Evolutionary conservation across 2,113 vertebrate genomes (phyloP), one percentile per base, ranked within the genome.

Genomic region (Microtus montanus): DNA sequence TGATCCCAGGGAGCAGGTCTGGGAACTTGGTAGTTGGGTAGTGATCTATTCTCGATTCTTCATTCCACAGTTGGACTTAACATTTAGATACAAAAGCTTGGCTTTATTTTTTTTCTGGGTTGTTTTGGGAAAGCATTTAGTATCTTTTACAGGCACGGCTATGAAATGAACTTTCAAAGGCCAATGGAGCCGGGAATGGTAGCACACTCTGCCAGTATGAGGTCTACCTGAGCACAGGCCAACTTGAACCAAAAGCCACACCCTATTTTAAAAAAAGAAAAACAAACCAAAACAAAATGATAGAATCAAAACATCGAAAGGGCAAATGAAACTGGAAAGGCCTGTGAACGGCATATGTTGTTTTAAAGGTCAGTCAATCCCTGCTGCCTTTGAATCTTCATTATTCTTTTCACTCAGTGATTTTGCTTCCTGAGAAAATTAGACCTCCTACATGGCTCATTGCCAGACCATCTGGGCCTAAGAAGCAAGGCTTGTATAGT

Each of bases 81-180:
- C 14, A 64, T 19, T 91, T 35, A 66, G 44, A 47, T 96, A 44
- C 24, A 61, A 70, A 22, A 64, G 30, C 10, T 85, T 2, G 35
- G 19, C 14, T 77, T 68, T 68, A 41, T 54, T 58, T 54, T 41
- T 68, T 58, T 73, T 87, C 12, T 63, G 24, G n/a, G 54, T 83
- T 83, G n/a, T 24, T 63, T 83, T n/a, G n/a, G n/a, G 17, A 28
- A 63, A 26, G n/a, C 58, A 41, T 63, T 38, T 41, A 17, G 22
- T 6, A 38, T 28, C 74, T 80, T 92, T 52, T 41, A 78, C 71
- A 68, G 52, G 49, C 26, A 49, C 9, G 66, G 24, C 33, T 89
- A 35, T 30, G n/a, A 77, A 89, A 75, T 91, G 49, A 82, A 54
- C 49, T 94, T 89, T 86, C 58, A 86, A 38, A 17, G 13, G 13